These are phyloP conservation scores for Drosophila pseudotakahashii DNA, from an alignment of 2,888 invertebrate species.

Conservation along the genomic window DNA sequence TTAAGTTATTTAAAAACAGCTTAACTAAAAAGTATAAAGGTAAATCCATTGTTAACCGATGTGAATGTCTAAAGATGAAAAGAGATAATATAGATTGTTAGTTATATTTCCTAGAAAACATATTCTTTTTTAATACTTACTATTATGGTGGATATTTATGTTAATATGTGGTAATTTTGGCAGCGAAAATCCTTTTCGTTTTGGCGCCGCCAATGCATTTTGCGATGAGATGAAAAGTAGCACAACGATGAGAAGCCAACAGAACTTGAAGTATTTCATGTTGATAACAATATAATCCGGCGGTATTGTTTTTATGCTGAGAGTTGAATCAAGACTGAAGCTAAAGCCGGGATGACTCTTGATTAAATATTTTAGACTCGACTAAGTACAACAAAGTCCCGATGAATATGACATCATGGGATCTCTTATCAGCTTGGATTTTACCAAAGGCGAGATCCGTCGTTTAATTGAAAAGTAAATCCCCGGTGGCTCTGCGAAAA, in stretches of 20 bases:
- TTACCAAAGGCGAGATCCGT: conserved; percentile 15
- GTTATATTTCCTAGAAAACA: not conserved
- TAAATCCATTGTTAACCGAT: conserved; percentile 43
- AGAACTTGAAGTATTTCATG: conserved; percentile 61
- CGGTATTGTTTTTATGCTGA: conserved; percentile 2
- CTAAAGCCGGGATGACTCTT: not conserved
- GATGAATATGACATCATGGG: conserved; percentile 22
- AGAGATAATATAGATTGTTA: not conserved
- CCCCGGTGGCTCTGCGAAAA: conserved; percentile 30
- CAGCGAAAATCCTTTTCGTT: conserved; percentile 17
- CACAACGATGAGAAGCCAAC: conserved; percentile 44
- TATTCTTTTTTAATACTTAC: conserved; percentile 33
- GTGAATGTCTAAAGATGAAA: conserved; percentile 54
- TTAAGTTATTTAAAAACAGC: not conserved
- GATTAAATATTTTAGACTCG: conserved; percentile 8
- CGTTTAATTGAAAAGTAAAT: conserved; percentile 32
- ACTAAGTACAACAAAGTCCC: not conserved
- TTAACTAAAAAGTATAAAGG: not conserved
- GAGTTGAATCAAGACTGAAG: not conserved
- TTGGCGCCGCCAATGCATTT: conserved; percentile 47
- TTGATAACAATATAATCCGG: not conserved
- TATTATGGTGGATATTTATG: conserved; percentile 63
- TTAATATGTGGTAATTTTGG: conserved; percentile 50
- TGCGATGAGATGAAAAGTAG: conserved; percentile 33
- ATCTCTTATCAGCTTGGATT: conserved; percentile 46